These are phyloP conservation scores for Microchirus variegatus DNA, from an alignment of 2,797 vertebrate species.

Conservation along the genomic window DNA sequence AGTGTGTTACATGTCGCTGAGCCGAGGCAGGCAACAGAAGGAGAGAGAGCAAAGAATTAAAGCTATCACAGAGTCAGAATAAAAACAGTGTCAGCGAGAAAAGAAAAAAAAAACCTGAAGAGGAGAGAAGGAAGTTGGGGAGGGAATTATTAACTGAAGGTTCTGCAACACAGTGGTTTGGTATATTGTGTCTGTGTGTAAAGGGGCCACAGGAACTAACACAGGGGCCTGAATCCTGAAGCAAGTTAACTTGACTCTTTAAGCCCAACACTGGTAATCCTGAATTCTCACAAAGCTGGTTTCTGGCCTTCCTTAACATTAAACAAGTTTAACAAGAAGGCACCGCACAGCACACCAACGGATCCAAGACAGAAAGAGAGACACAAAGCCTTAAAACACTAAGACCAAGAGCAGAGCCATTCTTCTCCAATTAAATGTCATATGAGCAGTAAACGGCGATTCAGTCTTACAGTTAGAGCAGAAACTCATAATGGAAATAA, in stretches of 20 bases:
- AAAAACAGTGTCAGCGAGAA: slow-evolving; percentile 55
- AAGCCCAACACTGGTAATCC: not conserved
- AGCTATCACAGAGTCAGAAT: slow-evolving; percentile 76
- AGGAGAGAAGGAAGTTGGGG: slow-evolving; percentile 18
- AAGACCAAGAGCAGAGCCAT: too few species aligned
- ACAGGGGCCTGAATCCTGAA: slow-evolving; percentile 47
- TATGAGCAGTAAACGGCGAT: too few species aligned
- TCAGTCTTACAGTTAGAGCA: too few species aligned
- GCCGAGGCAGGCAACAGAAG: slow-evolving; percentile 57
- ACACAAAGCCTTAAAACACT: not conserved
- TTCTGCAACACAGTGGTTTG: slow-evolving; percentile 51
- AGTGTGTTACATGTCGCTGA: slow-evolving; percentile 46
- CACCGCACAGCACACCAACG: too few species aligned
- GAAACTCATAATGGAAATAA: too few species aligned
- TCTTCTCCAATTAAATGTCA: too few species aligned
- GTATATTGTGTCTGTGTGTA: slow-evolving; percentile 25
- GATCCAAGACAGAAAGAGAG: not conserved
- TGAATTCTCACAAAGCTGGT: slow-evolving; percentile 38
- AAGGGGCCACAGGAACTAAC: slow-evolving; percentile 55
- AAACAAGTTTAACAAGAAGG: not conserved
- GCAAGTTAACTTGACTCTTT: slow-evolving; percentile 24
- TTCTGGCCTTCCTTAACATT: not conserved
- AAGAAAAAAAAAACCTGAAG: slow-evolving; percentile 36
- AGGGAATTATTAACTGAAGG: slow-evolving; percentile 36
- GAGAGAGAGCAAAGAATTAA: slow-evolving; percentile 66